A percentile compares a stretch with the other conserved stretches of the same genome.
These are phyloP conservation scores for Leptogaster cylindrica DNA, from an alignment of 2,888 invertebrate species.

Conservation along the genomic window DNA sequence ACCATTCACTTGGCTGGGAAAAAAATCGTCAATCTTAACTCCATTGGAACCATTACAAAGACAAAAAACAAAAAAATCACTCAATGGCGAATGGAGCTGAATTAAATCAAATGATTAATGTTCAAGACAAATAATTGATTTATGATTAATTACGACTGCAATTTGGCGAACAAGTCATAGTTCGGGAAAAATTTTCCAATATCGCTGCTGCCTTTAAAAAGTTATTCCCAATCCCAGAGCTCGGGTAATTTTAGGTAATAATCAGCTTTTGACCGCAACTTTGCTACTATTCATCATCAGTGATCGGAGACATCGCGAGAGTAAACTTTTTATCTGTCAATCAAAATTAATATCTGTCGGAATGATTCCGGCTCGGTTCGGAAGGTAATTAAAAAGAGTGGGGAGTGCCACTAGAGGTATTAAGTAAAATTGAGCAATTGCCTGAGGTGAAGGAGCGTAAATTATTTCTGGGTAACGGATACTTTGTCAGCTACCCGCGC, in stretches of 20 bases:
- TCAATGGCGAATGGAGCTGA: background rate
- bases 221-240: background rate
- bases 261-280: constrained; percentile 8
- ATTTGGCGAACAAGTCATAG: constrained; percentile 1
- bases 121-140: constrained; percentile 47
- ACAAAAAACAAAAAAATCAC: constrained; percentile 7
- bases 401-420: constrained; percentile 44
- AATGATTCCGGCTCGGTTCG: background rate
- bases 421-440: constrained; percentile 44
- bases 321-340: constrained; percentile 41
- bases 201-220: background rate
- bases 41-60: background rate
- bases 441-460: constrained; percentile 35
- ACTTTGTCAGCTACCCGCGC: constrained; percentile 30
- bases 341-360: constrained; percentile 42
- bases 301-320: background rate
- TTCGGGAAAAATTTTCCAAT: background rate
- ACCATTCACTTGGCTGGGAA: background rate
- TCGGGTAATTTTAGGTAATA: constrained; percentile 10
- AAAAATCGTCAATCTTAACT: constrained; percentile 11
- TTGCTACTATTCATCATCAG: background rate
- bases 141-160: constrained; percentile 45
- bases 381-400: too few relatives aligned
- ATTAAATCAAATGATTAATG: constrained; percentile 48
- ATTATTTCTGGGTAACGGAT: constrained; percentile 37